phyloP scores from a whole-genome alignment of 2,797 vertebrate species.

The Alauda arvensis region DNA sequence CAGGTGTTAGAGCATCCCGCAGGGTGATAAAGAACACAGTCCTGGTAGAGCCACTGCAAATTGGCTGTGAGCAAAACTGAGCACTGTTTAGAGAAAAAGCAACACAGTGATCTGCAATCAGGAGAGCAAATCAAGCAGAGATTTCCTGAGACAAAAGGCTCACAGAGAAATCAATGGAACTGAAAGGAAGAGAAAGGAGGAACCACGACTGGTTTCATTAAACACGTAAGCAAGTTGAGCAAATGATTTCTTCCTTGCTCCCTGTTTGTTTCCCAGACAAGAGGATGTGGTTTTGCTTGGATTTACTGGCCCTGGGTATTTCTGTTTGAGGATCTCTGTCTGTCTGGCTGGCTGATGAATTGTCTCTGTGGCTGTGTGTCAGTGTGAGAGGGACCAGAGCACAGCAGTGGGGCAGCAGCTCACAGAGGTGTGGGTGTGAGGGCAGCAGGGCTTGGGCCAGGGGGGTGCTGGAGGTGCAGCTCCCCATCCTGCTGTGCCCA shows the following conservation, averaged over 20 bases:
- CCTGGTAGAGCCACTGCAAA: not conserved
- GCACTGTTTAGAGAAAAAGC: not conserved
- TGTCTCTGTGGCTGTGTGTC: not conserved
- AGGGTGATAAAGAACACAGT: not conserved
- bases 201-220: not conserved
- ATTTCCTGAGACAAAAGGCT: not conserved
- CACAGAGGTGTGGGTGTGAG: rapidly evolving
- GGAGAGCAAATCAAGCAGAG: not conserved
- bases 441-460: not conserved
- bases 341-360: not conserved
- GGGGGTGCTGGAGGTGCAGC: not conserved
- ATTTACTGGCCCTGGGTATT: not conserved
- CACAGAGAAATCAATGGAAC: not conserved
- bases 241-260: not conserved
- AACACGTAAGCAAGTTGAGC: not conserved
- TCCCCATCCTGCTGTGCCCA: not conserved
- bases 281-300: not conserved
- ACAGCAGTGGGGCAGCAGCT: not conserved
- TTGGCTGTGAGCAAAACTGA: not conserved
- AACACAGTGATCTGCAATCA: not conserved
- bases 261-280: not conserved
- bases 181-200: not conserved
- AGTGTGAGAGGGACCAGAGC: not conserved
- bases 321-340: not conserved
- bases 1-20: rapidly evolving